phyloP scores from a whole-genome alignment of 2,113 vertebrate genomes.

The Okapia johnstoni region DNA sequence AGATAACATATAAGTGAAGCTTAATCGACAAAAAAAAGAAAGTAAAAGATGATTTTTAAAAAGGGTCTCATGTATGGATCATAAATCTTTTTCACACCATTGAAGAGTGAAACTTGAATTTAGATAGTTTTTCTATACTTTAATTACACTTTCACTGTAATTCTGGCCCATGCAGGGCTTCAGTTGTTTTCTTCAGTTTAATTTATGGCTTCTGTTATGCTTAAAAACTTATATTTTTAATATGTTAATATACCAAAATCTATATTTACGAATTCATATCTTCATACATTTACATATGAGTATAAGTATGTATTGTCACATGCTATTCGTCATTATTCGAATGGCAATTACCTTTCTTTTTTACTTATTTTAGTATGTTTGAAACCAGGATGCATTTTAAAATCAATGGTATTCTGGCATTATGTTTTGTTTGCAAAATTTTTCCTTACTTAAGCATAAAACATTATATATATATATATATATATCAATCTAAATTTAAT shows the following conservation, averaged over 20 bases:
- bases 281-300: background rate
- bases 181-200: background rate
- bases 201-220: background rate
- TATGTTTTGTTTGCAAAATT: background rate
- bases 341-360: background rate
- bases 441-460: background rate
- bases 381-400: background rate
- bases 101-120: background rate
- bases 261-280: background rate
- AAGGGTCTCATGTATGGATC: background rate
- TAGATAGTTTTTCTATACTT: background rate
- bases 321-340: background rate
- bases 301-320: background rate
- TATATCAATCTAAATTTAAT: background rate
- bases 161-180: background rate
- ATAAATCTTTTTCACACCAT: background rate
- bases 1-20: background rate
- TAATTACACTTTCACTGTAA: background rate
- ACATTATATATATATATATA: background rate
- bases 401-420: background rate
- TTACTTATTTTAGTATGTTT: background rate
- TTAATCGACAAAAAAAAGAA: background rate
- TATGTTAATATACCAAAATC: background rate
- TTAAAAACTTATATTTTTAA: background rate
- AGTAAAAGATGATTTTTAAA: background rate